These are phyloP conservation scores for Bothrops alternatus DNA, from an alignment of 2,797 vertebrate genomes.

Conservation along the genomic window DNA sequence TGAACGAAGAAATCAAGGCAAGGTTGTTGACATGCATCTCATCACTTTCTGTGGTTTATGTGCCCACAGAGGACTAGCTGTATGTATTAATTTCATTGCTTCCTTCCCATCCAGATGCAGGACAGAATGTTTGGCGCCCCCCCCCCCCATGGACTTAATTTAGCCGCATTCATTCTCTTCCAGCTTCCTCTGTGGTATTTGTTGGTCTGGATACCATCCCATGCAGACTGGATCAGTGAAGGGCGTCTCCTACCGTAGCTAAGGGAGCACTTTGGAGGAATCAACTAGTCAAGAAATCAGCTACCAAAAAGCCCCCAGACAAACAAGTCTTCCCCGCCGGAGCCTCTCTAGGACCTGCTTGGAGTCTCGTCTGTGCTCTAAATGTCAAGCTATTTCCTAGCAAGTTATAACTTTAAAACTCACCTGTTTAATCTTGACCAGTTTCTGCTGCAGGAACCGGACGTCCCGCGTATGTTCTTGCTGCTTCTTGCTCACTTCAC, in stretches of 20 bases:
- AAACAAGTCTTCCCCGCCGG: background rate
- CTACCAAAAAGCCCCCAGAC: background rate
- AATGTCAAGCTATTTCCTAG: background rate
- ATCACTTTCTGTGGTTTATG: background rate
- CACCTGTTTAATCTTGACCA: constrained; percentile 68
- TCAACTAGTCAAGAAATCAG: background rate
- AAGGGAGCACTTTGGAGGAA: background rate
- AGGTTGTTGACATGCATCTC: background rate
- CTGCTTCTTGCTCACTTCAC: constrained; percentile 59
- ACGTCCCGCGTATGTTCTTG: constrained; percentile 47
- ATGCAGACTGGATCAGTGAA: background rate
- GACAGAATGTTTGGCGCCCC: background rate
- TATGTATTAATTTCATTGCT: background rate
- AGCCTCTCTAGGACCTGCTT: background rate
- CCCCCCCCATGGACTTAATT: background rate
- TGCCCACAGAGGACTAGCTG: background rate
- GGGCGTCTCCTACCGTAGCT: background rate
- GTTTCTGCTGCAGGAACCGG: constrained; percentile 46
- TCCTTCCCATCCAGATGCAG: background rate
- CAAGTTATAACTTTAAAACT: background rate
- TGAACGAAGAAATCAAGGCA: background rate
- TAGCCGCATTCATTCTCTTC: background rate
- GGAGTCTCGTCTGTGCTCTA: background rate
- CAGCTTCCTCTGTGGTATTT: background rate
- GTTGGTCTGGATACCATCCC: background rate